These are phyloP conservation scores for Sternotherus odoratus DNA, from an alignment of 2,797 vertebrate species.

Conservation along the genomic window DNA sequence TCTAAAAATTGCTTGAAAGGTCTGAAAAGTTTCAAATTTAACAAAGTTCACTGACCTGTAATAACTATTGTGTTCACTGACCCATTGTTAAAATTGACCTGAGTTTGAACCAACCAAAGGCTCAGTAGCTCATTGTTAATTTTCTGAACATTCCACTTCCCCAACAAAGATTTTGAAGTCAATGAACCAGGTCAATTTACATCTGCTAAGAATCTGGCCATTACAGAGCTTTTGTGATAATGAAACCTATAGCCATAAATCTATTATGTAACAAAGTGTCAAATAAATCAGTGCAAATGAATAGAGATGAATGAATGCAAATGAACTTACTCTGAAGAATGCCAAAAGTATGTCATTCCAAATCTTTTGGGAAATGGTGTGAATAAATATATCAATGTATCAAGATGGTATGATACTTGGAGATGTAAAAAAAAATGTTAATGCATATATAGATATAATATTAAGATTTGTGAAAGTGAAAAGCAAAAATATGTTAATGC, in stretches of 20 bases:
- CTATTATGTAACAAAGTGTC: neutral
- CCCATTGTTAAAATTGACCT: constrained; percentile 27
- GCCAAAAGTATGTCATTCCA: constrained; percentile 7
- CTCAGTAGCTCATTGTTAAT: neutral
- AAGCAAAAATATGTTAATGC: neutral
- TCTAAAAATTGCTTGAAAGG: constrained; percentile 23
- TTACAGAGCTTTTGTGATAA: neutral
- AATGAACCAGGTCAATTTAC: neutral
- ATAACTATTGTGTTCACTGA: constrained; percentile 49
- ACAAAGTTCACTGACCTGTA: constrained; percentile 34
- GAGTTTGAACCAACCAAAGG: neutral
- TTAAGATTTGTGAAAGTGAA: neutral
- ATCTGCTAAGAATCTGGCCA: neutral
- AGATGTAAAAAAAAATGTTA: neutral
- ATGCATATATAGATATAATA: neutral
- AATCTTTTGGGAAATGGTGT: neutral
- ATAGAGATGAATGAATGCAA: no score
- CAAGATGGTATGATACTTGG: neutral
- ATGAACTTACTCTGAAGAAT: neutral
- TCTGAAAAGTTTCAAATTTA: neutral
- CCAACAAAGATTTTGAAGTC: neutral
- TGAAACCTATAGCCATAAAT: constrained; percentile 19
- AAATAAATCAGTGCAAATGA: constrained; percentile 42
- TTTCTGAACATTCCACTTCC: neutral
- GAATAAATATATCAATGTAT: neutral